Base-by-base conservation (phyloP, 1,140 invertebrate genomes). In the Drosophila trapezifrons region DNA sequence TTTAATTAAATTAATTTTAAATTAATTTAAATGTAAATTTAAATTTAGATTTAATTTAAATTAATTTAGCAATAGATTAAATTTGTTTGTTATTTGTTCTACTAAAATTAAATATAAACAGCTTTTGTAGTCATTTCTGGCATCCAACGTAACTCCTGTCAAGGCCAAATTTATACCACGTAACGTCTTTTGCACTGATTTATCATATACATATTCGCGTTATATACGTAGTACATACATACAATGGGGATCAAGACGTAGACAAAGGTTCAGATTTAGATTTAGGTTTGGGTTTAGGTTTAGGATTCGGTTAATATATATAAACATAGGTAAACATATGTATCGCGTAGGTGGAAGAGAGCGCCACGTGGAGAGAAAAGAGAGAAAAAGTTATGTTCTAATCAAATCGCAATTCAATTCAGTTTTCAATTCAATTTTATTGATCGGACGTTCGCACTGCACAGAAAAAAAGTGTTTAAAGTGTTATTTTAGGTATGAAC, bases 111-210 rank as follows among this genome's bases (percentile, higher is more conserved):
- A 91, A 91, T 84, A 90, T 87, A 92, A 91, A 92, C 90, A 90
- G 90, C 87, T 84, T 92, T 92, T 91, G 91, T 90, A 81, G 91
- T 92, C 90, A 89, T 87, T 90, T 92, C 91, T 92, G 91, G 91
- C 87, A 92, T 91, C 90, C 90, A 91, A 91, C 91, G 85, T 81
- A 92, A 92, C 76, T 92, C 84, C 90, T 90, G 82, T 89, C 87
- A 92, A 91, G 90, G 91, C 91, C 87, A 91, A 92, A 84, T 80
- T 57, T 90, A 90, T 90, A 81, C 87, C 90, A 90, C 87, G 79
- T 67, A 91, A 80, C 91, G 86, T 92, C 85, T 75, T 87, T 92
- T 91, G 91, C 67, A 92, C 91, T 92, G 63, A 70, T 57, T 52
- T 18, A 22, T 40, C 37, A 25, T 12, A 32, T 32, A 59, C 9